Base-by-base conservation (phyloP, 2,888 invertebrate species). In the Caenorhabditis japonica region DNA sequence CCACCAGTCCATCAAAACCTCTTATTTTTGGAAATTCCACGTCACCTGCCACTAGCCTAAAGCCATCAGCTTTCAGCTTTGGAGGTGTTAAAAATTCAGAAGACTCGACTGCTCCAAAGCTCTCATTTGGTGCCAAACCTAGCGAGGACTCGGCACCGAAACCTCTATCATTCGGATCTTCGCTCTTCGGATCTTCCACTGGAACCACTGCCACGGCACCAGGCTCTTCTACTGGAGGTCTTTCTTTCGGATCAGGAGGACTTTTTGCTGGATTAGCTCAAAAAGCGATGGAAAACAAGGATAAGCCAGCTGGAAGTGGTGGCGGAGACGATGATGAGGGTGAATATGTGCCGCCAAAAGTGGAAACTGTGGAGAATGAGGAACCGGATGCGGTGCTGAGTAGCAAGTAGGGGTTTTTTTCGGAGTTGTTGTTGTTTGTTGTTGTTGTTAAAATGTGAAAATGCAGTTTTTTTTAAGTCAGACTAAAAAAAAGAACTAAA, bases 321-420 rank as follows among this genome's bases (percentile, higher is more conserved):
- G 21, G 30, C 30, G 58, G 58, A 8, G 66, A 71, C n/a, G 60
- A 66, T n/a, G 68, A 74, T 7, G 64, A 61, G 15, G 55, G 17
- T 43, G 82, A 82, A 47, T 79, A 82, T 44, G 81, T 80, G 17
- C 82, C 82, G 4, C 82, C 82, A 1, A 82, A 82, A 51, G 81
- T 59, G 1, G 82, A 82, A 49, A 60, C 76, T 3, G 77, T 80
- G 2, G 81, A 80, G 55, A 73, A 61, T 21, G 73, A 61, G 38
- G 82, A 82, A 23, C 76, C 77, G 1, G 80, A 78, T 36, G 74
- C 82, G 4, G 46, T 73, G 5, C 43, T 72, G 34, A 73, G 69
- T 43, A 59, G 62, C 58, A 80, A 82, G 82, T 82, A n/a, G 46
- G 71, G n/a, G n/a, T n/a, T n/a, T n/a, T n/a, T n/a, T n/a, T n/a